Evolutionary conservation across 2,888 invertebrate genomes (phyloP), one percentile per base, ranked within the genome.

Genomic region (Holacanthella duospinosa): DNA sequence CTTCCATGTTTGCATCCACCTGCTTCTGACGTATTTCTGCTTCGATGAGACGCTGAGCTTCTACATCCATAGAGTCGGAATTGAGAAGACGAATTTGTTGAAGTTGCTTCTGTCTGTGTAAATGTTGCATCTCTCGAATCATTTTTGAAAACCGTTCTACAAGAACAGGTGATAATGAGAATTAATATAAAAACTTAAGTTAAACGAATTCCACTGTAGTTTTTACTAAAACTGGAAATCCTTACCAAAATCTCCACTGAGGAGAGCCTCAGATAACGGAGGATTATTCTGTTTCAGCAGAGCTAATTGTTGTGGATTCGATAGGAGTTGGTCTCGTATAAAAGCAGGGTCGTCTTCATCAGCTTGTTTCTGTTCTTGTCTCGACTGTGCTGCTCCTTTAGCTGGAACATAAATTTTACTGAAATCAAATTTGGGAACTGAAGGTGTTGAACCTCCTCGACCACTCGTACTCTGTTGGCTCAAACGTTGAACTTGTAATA

Each of bases 1-100:
- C 93, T 76, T 96, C 93, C 95, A 97, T 96, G 75, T 96, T 96
- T 0, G 93, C 91, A 78, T 96, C 93, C 68, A 97, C 93, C 78
- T 97, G 97, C 77, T 94, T 90, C 75, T 89, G 92, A 73, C 88
- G 83, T 68, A 97, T 97, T 79, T 95, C 93, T 76, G 95, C 94
- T 2, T 94, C 95, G 72, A 97, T 96, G 75, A 93, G 82, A 66
- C 88, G 83, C 78, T 97, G 97, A 0, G 94, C 92, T 77, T 94
- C 94, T 0, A 91, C 87, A 78, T 95, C 94, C 77, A 96, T 95
- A 0, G 95, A 95, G 81, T 95, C 90, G 0, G 94, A 92, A 74
- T 87, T 87, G 80, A 95, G 83, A 86, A 96, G 88, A 74, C 89
- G 85, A 61, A 91, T 80, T 75, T 89, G 82, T 77, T 89, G 89